Conservation (phyloP, 2,797 vertebrate genomes). For the Alcedo quadribrachys region DNA sequence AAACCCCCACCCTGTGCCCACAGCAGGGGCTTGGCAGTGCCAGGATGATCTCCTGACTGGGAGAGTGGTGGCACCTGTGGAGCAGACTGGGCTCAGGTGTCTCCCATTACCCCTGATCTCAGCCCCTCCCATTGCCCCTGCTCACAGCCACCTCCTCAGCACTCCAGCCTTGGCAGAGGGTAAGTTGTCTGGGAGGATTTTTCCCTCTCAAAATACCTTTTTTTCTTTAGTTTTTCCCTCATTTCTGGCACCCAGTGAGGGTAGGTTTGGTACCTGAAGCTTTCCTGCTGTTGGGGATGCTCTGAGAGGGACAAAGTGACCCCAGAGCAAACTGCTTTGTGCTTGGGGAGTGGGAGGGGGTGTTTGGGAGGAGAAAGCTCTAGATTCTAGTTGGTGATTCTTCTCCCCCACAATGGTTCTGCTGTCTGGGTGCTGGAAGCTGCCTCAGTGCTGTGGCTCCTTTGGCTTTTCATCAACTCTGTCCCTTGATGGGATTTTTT, state of each 20-base stretch:
- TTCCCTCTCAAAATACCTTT: background rate
- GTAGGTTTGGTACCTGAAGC: background rate
- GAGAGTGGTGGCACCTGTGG: background rate
- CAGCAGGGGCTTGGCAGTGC: rapidly evolving
- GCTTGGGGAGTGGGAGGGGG: too few relatives aligned
- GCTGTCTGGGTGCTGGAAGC: background rate
- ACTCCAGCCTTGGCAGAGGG: background rate
- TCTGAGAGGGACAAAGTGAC: background rate
- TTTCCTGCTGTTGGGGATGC: background rate
- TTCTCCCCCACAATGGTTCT: background rate
- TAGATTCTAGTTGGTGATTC: rapidly evolving
- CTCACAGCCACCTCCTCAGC: background rate
- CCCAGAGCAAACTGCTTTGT: background rate
- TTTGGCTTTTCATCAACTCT: background rate
- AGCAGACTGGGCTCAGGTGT: background rate
- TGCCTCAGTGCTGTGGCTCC: background rate
- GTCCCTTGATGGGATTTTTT: background rate
- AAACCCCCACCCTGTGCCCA: too few relatives aligned
- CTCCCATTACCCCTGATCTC: background rate
- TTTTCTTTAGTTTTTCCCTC: background rate
- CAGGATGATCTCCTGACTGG: background rate
- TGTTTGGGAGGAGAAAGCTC: background rate
- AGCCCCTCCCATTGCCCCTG: background rate
- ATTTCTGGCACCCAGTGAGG: background rate
- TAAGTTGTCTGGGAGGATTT: background rate